These are phyloP conservation scores for Megaceryle torquata DNA, from an alignment of 2,113 vertebrate genomes.

Conservation along the genomic window DNA sequence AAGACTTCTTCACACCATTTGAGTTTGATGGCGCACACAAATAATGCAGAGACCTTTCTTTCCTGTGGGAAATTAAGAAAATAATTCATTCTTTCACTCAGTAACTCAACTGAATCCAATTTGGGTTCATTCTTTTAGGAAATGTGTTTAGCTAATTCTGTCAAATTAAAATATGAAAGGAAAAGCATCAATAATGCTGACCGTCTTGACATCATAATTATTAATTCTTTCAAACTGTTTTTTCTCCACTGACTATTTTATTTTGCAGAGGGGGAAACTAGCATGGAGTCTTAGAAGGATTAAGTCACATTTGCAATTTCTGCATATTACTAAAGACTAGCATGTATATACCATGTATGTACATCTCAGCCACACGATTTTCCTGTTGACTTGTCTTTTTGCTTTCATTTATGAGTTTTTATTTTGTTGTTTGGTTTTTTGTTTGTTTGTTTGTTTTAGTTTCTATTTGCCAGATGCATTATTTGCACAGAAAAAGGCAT, in stretches of 20 bases:
- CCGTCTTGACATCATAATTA: not conserved
- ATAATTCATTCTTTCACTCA: constrained; percentile 39
- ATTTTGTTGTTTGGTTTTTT: not conserved
- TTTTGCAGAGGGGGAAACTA: not conserved
- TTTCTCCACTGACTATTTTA: not conserved
- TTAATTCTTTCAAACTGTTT: not conserved
- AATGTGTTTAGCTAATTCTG: not conserved
- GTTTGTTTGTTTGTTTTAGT: not conserved
- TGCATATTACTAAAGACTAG: not conserved
- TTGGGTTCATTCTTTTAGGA: constrained; percentile 8
- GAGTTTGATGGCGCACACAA: not conserved
- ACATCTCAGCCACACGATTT: not conserved
- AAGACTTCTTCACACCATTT: not conserved
- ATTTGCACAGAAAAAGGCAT: not conserved
- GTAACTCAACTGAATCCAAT: constrained; percentile 18
- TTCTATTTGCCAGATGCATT: not conserved
- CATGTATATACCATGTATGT: too few relatives aligned
- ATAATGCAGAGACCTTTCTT: constrained; percentile 20
- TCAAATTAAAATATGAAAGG: constrained; percentile 18
- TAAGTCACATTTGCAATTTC: not conserved
- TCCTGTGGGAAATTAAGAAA: constrained; percentile 52
- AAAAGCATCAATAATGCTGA: not conserved
- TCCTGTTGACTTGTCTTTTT: not conserved
- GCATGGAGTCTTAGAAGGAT: not conserved
- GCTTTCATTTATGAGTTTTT: not conserved